These are phyloP conservation scores for Bettongia penicillata DNA, from an alignment of 2,113 vertebrate genomes.

Conservation along the genomic window DNA sequence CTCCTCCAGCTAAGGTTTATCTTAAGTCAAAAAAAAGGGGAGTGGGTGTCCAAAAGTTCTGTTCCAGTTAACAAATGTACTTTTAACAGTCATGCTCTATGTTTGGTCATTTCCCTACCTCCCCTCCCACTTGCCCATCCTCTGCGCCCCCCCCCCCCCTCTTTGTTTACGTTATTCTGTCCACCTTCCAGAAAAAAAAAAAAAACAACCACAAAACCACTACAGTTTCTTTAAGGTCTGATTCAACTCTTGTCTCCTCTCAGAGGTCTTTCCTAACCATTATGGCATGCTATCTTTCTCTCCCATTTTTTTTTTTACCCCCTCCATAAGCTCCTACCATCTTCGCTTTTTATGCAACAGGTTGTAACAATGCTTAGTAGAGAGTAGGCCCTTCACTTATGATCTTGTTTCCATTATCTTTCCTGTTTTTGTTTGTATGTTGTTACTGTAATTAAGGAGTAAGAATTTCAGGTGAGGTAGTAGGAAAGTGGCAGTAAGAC, in stretches of 20 bases:
- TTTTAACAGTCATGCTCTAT: background rate
- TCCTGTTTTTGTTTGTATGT: no score
- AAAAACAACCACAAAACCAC: no score
- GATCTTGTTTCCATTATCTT: no score
- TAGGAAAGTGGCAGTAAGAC: no score
- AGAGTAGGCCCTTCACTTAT: background rate
- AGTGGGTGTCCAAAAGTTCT: background rate
- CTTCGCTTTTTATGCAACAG: background rate
- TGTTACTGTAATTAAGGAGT: no score
- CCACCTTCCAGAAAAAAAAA: background rate
- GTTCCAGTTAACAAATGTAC: background rate
- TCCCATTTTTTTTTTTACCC: background rate
- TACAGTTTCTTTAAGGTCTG: background rate
- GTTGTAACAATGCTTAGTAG: background rate
- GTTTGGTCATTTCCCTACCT: background rate
- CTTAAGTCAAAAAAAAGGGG: background rate
- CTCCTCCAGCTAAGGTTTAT: background rate
- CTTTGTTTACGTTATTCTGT: background rate
- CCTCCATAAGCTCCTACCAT: background rate
- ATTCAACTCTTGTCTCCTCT: background rate
- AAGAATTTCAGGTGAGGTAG: no score
- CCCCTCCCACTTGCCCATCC: background rate
- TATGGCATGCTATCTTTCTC: background rate
- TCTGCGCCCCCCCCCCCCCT: fast-evolving
- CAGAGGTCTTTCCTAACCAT: background rate